Percentiles rank a stretch among this genome's conserved stretches.
Evolutionary conservation across 2,797 vertebrate species (phyloP).

Genomic region (Melanotaenia parkinsoni): DNA sequence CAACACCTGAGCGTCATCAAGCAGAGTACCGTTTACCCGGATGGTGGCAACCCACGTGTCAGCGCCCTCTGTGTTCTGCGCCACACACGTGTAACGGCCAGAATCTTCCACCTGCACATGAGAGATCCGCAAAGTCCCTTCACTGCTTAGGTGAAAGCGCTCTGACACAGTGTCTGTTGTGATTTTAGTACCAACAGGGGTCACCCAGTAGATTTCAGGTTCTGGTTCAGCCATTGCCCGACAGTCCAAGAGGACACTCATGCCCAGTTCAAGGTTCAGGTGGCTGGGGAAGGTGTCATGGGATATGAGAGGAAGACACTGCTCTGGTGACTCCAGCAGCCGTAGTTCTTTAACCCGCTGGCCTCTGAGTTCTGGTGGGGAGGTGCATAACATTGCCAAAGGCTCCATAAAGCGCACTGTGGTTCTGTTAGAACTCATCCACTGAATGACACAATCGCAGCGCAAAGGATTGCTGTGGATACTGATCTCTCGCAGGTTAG

Average conservation of each 20-base stretch:
- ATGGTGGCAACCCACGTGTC: constrained; percentile 92
- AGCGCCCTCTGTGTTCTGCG: constrained; percentile 94
- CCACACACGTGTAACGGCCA: constrained; percentile 94
- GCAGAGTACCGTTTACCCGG: constrained; percentile 92
- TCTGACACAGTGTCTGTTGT: constrained; percentile 89
- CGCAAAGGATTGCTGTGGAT: constrained; percentile 96
- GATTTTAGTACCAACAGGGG: constrained; percentile 92
- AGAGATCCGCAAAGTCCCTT: constrained; percentile 90
- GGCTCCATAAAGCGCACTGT: constrained; percentile 98
- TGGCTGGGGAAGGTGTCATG: constrained; percentile 91
- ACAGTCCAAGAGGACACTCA: constrained; percentile 90
- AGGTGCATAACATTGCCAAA: constrained; percentile 92
- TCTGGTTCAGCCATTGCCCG: constrained; percentile 96
- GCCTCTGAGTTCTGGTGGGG: constrained; percentile 90
- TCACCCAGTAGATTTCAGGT: constrained; percentile 98
- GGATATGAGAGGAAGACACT: constrained; percentile 96
- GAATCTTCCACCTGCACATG: constrained; percentile 93
- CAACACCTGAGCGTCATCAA: constrained; percentile 92
- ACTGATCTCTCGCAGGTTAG: constrained; percentile 96
- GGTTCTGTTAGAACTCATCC: constrained; percentile 95
- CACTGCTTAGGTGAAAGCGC: constrained; percentile 89
- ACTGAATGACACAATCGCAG: constrained; percentile 96
- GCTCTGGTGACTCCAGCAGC: constrained; percentile 86
- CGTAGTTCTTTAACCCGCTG: constrained; percentile 89
- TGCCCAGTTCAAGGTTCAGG: constrained; percentile 89